Percentiles rank a stretch among this genome's conserved stretches.
Evolutionary conservation across 2,113 vertebrate species (phyloP).

Genomic region (Fulmarus glacialis): DNA sequence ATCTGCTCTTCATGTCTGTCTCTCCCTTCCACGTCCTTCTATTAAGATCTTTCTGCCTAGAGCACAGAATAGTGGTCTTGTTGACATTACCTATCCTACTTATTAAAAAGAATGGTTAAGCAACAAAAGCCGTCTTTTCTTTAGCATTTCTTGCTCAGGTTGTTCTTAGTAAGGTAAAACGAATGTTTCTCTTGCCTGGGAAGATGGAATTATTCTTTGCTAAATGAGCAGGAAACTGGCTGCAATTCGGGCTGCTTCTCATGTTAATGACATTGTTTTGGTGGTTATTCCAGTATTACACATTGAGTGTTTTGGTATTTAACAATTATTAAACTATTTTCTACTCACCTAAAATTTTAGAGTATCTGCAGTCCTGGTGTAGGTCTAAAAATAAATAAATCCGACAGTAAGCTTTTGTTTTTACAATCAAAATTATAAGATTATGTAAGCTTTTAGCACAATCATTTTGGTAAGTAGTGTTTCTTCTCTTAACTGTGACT

Average conservation of each 20-base stretch:
- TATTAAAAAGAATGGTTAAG: neutral
- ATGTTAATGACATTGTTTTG: conserved; percentile 25
- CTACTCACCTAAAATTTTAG: neutral
- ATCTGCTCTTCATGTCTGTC: neutral
- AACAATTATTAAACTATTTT: conserved; percentile 3
- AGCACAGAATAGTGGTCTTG: neutral
- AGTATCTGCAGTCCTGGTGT: neutral
- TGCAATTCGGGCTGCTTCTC: neutral
- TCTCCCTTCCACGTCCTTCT: neutral
- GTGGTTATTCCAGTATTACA: conserved; percentile 26
- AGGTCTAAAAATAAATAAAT: neutral
- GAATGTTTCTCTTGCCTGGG: neutral
- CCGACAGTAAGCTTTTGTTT: neutral
- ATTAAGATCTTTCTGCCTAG: neutral
- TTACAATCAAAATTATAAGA: neutral
- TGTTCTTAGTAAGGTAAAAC: neutral
- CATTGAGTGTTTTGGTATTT: neutral
- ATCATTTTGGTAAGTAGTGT: neutral
- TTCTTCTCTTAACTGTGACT: neutral
- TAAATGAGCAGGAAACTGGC: conserved; percentile 33
- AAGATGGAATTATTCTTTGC: conserved; percentile 2
- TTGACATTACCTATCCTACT: neutral
- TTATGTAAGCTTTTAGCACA: neutral
- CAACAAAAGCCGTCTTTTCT: neutral
- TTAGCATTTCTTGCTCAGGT: neutral